Percentiles rank a stretch among this genome's conserved stretches.
Evolutionary conservation across 2,888 invertebrate species (phyloP).

Genomic region (Cantharis flavilabris): DNA sequence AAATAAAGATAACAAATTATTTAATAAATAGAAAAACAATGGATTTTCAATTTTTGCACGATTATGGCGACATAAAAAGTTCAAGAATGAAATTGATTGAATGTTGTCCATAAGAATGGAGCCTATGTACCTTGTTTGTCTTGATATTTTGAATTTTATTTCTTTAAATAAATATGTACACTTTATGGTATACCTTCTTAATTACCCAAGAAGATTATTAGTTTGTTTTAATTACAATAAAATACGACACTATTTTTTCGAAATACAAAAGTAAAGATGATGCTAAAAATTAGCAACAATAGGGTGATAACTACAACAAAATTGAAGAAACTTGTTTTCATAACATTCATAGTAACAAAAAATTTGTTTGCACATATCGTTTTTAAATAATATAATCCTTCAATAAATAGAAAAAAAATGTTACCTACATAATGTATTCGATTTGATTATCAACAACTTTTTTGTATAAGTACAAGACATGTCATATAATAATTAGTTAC

Average conservation of each 20-base stretch:
- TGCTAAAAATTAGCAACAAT: not conserved
- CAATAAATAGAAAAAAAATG: not conserved
- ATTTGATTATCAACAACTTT: not conserved
- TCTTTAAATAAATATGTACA: constrained; percentile 26
- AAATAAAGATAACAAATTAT: constrained; percentile 20
- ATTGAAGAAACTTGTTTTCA: not conserved
- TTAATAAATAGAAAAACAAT: constrained; percentile 5
- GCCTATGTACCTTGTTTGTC: constrained; percentile 18
- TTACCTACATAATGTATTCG: not conserved
- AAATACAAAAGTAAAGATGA: not conserved
- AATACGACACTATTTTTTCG: constrained; percentile 14
- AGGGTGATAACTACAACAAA: not conserved
- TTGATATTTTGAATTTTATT: constrained; percentile 13
- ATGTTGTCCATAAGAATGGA: constrained; percentile 4
- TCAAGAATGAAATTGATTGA: not conserved
- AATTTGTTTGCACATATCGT: not conserved
- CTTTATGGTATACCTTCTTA: constrained; percentile 28
- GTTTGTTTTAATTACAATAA: constrained; percentile 24
- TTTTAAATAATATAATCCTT: not conserved
- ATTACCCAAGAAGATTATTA: constrained; percentile 30
- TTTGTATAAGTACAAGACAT: constrained; percentile 5
- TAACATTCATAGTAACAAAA: not conserved
- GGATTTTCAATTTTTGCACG: constrained; percentile 2
- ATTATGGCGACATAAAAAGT: not conserved
- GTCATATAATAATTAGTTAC: not conserved